Base-by-base conservation (phyloP, 2,888 invertebrate species). In the Oasisia sp. region DNA sequence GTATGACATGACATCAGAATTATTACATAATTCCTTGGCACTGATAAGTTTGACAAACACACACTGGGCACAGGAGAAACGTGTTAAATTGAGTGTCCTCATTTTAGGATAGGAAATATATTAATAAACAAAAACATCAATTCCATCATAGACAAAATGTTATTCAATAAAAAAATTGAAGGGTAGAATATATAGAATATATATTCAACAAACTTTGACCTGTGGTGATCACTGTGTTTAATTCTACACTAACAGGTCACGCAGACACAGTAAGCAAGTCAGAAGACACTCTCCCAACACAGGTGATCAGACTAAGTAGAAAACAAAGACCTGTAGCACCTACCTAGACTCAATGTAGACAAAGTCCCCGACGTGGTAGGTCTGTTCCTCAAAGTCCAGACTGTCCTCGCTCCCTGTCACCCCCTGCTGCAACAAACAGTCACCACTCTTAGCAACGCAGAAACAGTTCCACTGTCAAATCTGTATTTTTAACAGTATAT, bases 301-400 rank as follows among this genome's bases (percentile, higher is more conserved):
- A 19, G 7, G 19, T n/a, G 74, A 74, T 19, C 19, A 74, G 74
- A 74, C 27, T 74, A 74, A 7, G n/a, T 74, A 19, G 38, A 74
- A 27, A 74, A 74, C 27, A 27, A 74, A 74, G 74, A 27, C 38
- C 38, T 38, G 38, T 27, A 74, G n/a, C 74, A 93, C 94, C 94
- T 94, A 96, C 96, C 96, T 96, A 58, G 97, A 96, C 93, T 96
- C 96, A 38, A 98, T 97, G 96, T 99, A 99, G 0, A 99, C 98
- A 97, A 98, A 99, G 96, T 99, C 99, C 0, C 99, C 99, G 44
- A 98, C 97, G 93, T 97, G 97, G 95, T 97, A 98, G 0, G 97
- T 97, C 96, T 98, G 97, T 94, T 98, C 98, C 95, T 98, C 98
- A 94, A 97, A 95, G 50, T 95, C 95, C n/a, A 96, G 94, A 45